Evolutionary conservation across 2,888 invertebrate genomes (phyloP).

Genomic region (Tetanocera ferruginea): DNA sequence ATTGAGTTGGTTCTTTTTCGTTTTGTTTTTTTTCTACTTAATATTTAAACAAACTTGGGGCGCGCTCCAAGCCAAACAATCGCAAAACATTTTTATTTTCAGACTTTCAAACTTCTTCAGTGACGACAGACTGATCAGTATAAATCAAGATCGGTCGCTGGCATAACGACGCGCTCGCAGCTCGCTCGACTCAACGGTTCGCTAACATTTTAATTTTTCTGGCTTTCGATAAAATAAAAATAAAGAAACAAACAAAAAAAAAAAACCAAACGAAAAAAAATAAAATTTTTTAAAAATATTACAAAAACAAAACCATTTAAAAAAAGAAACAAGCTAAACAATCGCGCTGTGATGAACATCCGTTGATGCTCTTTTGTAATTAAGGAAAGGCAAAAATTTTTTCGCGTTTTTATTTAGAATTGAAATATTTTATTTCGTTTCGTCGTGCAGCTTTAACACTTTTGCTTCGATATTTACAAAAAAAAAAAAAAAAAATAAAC

Average conservation of each 20-base stretch:
- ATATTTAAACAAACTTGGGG: too few relatives aligned
- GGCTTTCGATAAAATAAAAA: background rate
- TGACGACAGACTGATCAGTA: slow-evolving; percentile 56
- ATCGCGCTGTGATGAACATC: background rate
- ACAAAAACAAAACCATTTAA: background rate
- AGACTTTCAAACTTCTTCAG: slow-evolving; percentile 51
- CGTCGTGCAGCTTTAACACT: too few relatives aligned
- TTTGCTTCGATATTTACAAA: too few relatives aligned
- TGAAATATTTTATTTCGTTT: too few relatives aligned
- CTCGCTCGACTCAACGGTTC: slow-evolving; percentile 14
- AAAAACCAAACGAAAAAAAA: slow-evolving; percentile 9
- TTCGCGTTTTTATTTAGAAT: too few relatives aligned
- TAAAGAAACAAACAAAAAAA: background rate
- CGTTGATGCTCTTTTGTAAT: too few relatives aligned
- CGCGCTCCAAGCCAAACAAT: background rate
- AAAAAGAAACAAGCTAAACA: background rate
- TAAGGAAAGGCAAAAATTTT: too few relatives aligned
- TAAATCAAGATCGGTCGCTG: slow-evolving; percentile 58
- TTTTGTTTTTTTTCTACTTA: too few relatives aligned
- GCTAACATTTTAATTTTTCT: background rate
- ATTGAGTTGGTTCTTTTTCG: too few relatives aligned
- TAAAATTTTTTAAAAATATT: background rate
- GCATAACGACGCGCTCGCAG: slow-evolving; percentile 48
- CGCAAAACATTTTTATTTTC: slow-evolving; percentile 27
- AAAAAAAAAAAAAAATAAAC: too few relatives aligned